phyloP scores from a whole-genome alignment of 2,888 invertebrate genomes.

The Mylabris sibirica region DNA sequence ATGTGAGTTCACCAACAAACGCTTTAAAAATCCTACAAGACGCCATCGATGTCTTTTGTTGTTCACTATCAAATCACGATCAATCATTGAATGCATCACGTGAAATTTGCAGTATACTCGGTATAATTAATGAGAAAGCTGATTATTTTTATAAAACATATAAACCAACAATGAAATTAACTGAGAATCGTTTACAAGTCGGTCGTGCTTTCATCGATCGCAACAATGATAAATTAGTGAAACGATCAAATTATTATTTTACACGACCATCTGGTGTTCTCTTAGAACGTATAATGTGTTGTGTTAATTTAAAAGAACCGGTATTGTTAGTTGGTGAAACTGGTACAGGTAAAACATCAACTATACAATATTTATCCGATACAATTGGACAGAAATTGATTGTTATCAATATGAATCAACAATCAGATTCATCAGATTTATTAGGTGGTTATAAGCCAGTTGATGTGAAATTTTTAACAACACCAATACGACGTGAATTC shows the following conservation, averaged over 20 bases:
- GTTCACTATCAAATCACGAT: constrained; percentile 73
- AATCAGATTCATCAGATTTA: constrained; percentile 95
- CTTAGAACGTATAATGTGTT: constrained; percentile 87
- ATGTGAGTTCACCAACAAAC: constrained; percentile 74
- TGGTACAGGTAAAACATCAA: constrained; percentile 97
- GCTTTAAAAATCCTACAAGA: constrained; percentile 82
- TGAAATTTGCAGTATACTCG: constrained; percentile 80
- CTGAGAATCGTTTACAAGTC: constrained; percentile 68
- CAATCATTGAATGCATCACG: constrained; percentile 73
- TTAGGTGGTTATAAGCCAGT: constrained; percentile 98
- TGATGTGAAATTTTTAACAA: constrained; percentile 83
- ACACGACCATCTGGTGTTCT: constrained; percentile 82
- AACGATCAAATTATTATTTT: constrained; percentile 73
- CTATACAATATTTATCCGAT: constrained; percentile 89
- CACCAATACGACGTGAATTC: constrained; percentile 84
- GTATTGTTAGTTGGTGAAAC: constrained; percentile 97
- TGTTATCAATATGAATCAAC: constrained; percentile 99
- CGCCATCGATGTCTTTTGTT: constrained; percentile 90
- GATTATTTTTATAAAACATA: constrained; percentile 80
- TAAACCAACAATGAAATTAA: constrained; percentile 77
- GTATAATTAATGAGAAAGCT: constrained; percentile 82
- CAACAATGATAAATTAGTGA: constrained; percentile 40
- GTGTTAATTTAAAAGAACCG: constrained; percentile 84
- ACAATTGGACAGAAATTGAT: constrained; percentile 84
- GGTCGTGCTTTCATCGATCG: constrained; percentile 71